phyloP scores from a whole-genome alignment of 2,888 invertebrate genomes.

The Eupithecia pulchellata region DNA sequence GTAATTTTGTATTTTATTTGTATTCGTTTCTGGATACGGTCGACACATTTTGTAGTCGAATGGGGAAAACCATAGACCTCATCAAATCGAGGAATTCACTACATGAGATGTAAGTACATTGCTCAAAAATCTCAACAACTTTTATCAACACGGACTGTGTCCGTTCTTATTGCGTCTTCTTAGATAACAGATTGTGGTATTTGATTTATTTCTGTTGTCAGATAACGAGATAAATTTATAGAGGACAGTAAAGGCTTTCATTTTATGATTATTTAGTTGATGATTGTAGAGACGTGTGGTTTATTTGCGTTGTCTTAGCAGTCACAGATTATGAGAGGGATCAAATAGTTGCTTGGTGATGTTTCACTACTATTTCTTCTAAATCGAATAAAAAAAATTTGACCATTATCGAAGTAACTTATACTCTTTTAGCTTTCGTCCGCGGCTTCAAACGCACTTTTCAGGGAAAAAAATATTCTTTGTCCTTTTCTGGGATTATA shows the following conservation, averaged over 20 bases:
- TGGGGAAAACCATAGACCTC: too few species aligned
- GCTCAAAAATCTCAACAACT: slow-evolving; percentile 11
- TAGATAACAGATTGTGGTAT: slow-evolving; percentile 74
- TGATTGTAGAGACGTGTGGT: slow-evolving; percentile 66
- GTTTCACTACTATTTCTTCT: background rate
- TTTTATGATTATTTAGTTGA: slow-evolving; percentile 78
- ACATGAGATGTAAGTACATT: background rate
- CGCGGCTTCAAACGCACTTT: too few species aligned
- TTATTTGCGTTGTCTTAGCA: slow-evolving; percentile 66
- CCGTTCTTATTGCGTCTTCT: slow-evolving; percentile 73
- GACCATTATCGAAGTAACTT: background rate
- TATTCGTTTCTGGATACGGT: too few species aligned
- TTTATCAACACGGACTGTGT: slow-evolving; percentile 55
- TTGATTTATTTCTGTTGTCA: slow-evolving; percentile 72
- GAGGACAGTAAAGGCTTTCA: slow-evolving; percentile 74
- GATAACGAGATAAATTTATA: slow-evolving; percentile 79
- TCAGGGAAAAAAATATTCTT: too few species aligned
- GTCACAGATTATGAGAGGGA: slow-evolving; percentile 11
- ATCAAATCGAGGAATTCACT: background rate
- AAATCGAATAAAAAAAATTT: background rate
- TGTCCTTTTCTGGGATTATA: too few species aligned
- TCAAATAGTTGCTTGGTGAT: background rate
- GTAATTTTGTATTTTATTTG: too few species aligned
- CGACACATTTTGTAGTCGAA: too few species aligned
- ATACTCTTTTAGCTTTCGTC: too few species aligned